Evolutionary conservation across 2,888 invertebrate species (phyloP), one percentile per base, ranked within the genome.

Genomic region (Priapulus caudatus): DNA sequence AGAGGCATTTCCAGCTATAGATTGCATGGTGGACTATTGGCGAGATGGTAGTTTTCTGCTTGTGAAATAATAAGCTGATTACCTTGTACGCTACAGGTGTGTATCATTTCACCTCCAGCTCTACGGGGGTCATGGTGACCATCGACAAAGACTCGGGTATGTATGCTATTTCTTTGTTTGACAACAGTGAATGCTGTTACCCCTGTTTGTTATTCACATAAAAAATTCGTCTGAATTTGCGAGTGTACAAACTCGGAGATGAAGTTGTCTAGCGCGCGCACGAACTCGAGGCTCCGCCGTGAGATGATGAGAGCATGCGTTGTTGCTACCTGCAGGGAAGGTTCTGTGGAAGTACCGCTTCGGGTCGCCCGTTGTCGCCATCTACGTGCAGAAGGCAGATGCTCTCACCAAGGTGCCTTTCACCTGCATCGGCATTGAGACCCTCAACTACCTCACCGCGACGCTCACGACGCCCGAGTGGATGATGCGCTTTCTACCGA

Each of bases 51-150:
- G n/a, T n/a, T n/a, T n/a, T n/a, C n/a, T n/a, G n/a, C n/a, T n/a
- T n/a, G n/a, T n/a, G n/a, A n/a, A n/a, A n/a, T n/a, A n/a, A n/a
- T n/a, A n/a, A n/a, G n/a, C n/a, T n/a, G n/a, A n/a, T n/a, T n/a
- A n/a, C n/a, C n/a, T 48, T 55, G 53, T 48, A n/a, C 33, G 50
- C 60, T 63, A n/a, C 69, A 90, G 91, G 86, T 64, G 79, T 84
- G 60, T 80, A 85, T 10, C 92, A 93, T 70, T 85, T 92, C 67
- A 82, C 91, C 0, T 87, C 89, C 0, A 91, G 90, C 60, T 88
- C 89, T 0, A 84, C 81, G 60, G 93, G 93, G 0, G 78, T 83
- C 51, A 78, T 91, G 23, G 80, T 89, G 59, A 91, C 92, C 0
- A 77, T 93, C 56, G 85, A 90, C 65, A 79, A 84, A 47, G 79